phyloP scores from a whole-genome alignment of 2,888 invertebrate genomes.

The Megastigmus dorsalis region DNA sequence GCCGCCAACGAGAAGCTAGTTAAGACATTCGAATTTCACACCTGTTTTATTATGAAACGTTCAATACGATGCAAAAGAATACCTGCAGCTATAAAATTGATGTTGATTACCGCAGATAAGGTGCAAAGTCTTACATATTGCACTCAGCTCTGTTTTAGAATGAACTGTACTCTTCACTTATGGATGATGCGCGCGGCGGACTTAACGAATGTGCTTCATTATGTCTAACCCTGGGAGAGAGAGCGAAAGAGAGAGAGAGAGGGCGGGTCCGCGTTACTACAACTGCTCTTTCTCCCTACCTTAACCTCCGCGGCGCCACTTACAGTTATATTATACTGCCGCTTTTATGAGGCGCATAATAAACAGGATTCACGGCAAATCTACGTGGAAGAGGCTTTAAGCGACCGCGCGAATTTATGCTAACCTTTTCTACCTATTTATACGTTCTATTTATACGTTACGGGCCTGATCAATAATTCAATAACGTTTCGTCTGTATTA shows the following conservation, averaged over 20 bases:
- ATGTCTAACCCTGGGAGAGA: conserved; percentile 50
- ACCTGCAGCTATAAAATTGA: too few species aligned
- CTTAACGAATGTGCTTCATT: conserved; percentile 60
- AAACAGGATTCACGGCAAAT: conserved; percentile 55
- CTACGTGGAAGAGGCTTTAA: conserved; percentile 46
- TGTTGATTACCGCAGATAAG: too few species aligned
- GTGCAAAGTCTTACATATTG: too few species aligned
- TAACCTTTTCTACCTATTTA: background rate
- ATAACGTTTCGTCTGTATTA: too few species aligned
- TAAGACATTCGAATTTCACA: too few species aligned
- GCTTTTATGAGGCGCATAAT: conserved; percentile 53
- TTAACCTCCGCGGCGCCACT: too few species aligned
- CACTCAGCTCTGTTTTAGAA: background rate
- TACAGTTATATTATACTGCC: conserved; percentile 58
- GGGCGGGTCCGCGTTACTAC: background rate
- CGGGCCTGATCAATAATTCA: conserved; percentile 5
- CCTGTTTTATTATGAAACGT: too few species aligned
- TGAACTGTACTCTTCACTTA: background rate
- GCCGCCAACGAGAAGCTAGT: too few species aligned
- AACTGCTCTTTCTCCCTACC: conserved; percentile 42
- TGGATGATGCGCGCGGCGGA: too few species aligned
- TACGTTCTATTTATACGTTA: conserved; percentile 1
- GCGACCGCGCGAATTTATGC: conserved; percentile 26
- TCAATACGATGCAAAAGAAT: too few species aligned
- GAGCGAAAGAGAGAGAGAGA: too few species aligned